Percentiles rank a stretch among this genome's conserved stretches.
Conservation (phyloP, 64 coral and sea anemone genomes). For the Pocillopora verrucosa region DNA sequence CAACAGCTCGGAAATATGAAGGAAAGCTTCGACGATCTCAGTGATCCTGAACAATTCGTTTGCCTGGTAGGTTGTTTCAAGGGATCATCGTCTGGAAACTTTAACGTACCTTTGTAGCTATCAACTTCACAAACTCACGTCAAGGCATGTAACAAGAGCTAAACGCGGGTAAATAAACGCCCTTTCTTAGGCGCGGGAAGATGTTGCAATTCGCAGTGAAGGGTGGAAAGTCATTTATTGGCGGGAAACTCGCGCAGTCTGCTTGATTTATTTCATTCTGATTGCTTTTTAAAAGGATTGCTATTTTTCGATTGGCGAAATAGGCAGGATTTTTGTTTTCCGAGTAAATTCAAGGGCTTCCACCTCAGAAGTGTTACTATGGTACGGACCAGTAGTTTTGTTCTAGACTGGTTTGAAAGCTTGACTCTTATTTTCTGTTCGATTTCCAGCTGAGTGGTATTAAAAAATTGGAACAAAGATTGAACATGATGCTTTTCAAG, state of each 20-base stretch:
- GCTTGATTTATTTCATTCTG: too few relatives aligned
- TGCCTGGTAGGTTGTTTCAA: conserved; percentile 65
- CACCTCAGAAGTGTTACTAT: neutral
- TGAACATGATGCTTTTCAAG: conserved; percentile 90
- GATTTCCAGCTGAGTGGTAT: conserved; percentile 79
- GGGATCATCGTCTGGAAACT: neutral
- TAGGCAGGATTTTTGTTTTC: too few relatives aligned
- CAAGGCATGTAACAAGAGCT: too few relatives aligned
- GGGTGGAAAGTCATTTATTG: too few relatives aligned
- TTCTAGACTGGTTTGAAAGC: neutral
- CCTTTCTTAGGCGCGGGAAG: too few relatives aligned
- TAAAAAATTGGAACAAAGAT: conserved; percentile 91
- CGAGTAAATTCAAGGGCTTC: neutral
- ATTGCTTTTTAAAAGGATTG: too few relatives aligned
- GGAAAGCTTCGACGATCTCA: conserved; percentile 77
- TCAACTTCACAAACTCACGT: too few relatives aligned
- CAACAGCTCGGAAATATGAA: conserved; percentile 88
- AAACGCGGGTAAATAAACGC: too few relatives aligned
- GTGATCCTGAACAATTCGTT: conserved; percentile 95
- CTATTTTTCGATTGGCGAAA: too few relatives aligned
- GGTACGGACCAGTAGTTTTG: neutral
- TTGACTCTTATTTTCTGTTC: neutral
- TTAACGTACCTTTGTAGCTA: neutral
- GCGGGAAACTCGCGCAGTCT: too few relatives aligned
- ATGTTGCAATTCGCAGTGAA: too few relatives aligned